A percentile compares a stretch with the other conserved stretches of the same genome.
Conservation (phyloP, 2,888 invertebrate genomes). For the Cenopis cana region DNA sequence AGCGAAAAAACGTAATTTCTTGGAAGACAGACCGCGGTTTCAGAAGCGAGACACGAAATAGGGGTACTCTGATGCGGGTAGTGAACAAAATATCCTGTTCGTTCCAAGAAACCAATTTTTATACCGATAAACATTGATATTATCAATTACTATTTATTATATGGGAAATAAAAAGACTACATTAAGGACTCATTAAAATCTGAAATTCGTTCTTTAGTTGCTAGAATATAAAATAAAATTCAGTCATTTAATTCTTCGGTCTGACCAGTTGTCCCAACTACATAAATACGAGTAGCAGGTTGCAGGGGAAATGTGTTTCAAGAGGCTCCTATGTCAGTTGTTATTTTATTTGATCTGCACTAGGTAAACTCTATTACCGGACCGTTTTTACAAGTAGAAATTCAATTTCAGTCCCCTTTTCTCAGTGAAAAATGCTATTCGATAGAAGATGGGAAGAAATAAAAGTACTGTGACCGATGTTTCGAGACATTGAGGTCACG, state of each 20-base stretch:
- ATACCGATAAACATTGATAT: background rate
- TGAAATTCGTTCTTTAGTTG: background rate
- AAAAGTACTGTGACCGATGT: constrained; percentile 52
- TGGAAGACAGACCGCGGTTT: constrained; percentile 64
- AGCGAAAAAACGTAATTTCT: constrained; percentile 79
- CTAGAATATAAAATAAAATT: constrained; percentile 4
- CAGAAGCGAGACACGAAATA: constrained; percentile 67
- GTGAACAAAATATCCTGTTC: constrained; percentile 39
- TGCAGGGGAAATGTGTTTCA: constrained; percentile 59
- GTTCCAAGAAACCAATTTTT: background rate
- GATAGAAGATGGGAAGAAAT: constrained; percentile 64
- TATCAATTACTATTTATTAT: background rate
- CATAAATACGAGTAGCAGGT: constrained; percentile 43
- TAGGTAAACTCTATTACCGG: constrained; percentile 80
- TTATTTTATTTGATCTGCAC: constrained; percentile 78
- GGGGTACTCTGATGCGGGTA: constrained; percentile 51
- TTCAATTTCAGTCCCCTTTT: constrained; percentile 75
- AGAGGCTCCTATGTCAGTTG: constrained; percentile 62
- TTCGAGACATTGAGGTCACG: constrained; percentile 29
- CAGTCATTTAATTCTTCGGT: constrained; percentile 28
- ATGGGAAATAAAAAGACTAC: background rate
- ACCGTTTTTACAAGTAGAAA: constrained; percentile 79
- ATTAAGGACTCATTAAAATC: background rate
- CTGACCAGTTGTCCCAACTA: constrained; percentile 34
- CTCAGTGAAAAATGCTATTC: constrained; percentile 72